Conservation (phyloP, 1,140 invertebrate species). For the Manduca sexta region DNA sequence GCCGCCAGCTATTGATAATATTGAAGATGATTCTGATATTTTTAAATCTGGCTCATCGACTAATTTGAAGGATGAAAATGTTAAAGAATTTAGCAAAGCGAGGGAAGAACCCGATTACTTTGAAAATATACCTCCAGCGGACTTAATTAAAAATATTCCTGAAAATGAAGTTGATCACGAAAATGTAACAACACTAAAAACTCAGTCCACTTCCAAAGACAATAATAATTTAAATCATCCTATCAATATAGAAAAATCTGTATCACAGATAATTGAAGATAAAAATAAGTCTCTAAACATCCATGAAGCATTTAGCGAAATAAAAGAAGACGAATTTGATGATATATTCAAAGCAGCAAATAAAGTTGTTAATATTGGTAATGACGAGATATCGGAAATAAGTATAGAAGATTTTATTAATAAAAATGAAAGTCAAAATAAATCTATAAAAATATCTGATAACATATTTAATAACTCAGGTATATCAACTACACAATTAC, state of each 20-base stretch:
- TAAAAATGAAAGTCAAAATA: neutral
- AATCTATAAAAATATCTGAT: neutral
- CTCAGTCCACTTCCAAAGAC: no score
- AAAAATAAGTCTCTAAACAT: no score
- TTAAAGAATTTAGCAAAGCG: neutral
- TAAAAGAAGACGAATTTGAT: constrained; percentile 3
- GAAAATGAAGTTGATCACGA: no score
- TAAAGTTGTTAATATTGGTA: constrained; percentile 1
- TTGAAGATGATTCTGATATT: constrained; percentile 6
- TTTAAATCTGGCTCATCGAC: no score
- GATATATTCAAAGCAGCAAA: neutral
- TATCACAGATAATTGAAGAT: no score
- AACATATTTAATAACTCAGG: no score
- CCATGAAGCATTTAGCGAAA: no score
- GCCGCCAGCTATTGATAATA: constrained; percentile 58
- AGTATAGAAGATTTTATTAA: neutral
- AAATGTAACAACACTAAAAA: no score
- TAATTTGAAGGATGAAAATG: neutral
- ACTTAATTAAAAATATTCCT: neutral
- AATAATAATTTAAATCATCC: no score
- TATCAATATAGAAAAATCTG: no score
- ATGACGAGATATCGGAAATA: neutral
- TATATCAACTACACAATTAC: no score
- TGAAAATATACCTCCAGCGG: neutral
- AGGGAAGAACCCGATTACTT: no score